Percentiles rank a stretch among this genome's conserved stretches.
These are phyloP conservation scores for Erpornis zantholeuca DNA, from an alignment of 2,113 vertebrate genomes.

Conservation along the genomic window DNA sequence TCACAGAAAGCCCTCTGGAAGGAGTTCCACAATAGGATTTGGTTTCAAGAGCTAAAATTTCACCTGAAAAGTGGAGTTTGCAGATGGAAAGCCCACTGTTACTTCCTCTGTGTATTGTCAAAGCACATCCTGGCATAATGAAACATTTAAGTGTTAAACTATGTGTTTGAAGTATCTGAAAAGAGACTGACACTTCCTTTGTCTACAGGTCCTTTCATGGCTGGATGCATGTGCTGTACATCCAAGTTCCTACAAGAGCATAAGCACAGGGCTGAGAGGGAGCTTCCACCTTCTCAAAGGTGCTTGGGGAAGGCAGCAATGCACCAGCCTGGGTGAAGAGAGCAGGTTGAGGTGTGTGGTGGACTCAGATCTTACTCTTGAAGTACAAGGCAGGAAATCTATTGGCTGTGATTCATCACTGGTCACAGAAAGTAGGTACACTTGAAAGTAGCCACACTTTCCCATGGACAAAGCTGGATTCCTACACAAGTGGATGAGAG, in stretches of 20 bases:
- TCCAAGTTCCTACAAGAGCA: neutral
- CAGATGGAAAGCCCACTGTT: neutral
- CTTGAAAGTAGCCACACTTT: neutral
- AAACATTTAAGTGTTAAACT: neutral
- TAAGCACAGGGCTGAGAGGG: neutral
- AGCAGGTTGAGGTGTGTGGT: neutral
- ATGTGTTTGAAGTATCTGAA: neutral
- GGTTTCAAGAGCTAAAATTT: conserved; percentile 45
- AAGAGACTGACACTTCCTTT: neutral
- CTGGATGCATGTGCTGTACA: neutral
- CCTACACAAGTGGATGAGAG: neutral
- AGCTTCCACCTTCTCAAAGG: neutral
- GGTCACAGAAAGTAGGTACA: neutral
- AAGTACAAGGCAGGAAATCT: neutral
- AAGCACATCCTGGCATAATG: neutral
- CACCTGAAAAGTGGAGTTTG: neutral
- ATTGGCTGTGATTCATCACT: no score
- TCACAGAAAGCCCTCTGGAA: neutral
- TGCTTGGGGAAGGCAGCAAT: fast-evolving
- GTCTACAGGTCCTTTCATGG: neutral
- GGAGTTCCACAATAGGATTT: neutral
- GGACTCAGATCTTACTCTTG: neutral
- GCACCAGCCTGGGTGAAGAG: neutral
- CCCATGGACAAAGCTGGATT: neutral
- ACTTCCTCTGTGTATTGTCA: neutral